A percentile compares a stretch with the other conserved stretches of the same genome.
Evolutionary conservation across 2,888 invertebrate genomes (phyloP).

Genomic region (Luffia ferchaultella): DNA sequence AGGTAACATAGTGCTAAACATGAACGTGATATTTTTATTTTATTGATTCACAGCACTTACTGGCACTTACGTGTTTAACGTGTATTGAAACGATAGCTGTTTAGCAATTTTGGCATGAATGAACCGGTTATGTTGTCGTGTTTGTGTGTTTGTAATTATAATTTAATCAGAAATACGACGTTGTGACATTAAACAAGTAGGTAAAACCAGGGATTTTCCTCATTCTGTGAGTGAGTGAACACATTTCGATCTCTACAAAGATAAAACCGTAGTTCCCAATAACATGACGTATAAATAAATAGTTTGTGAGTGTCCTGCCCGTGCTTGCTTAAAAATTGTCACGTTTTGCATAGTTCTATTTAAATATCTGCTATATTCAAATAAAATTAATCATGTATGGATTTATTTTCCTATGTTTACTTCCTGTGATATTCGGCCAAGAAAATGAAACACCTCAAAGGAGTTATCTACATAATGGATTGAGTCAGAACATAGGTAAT

Average conservation of each 20-base stretch:
- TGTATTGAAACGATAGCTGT: too few relatives aligned
- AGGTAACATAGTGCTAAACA: too few relatives aligned
- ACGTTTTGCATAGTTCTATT: background rate
- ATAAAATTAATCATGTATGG: background rate
- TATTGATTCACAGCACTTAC: too few relatives aligned
- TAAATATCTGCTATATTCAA: background rate
- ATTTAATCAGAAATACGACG: background rate
- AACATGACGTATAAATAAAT: background rate
- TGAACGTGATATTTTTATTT: too few relatives aligned
- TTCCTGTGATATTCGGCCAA: background rate
- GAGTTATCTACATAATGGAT: slow-evolving; percentile 13
- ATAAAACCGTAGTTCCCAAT: background rate
- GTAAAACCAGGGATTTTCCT: background rate
- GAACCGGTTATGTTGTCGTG: too few relatives aligned
- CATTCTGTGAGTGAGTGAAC: background rate
- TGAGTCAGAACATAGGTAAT: slow-evolving; percentile 45
- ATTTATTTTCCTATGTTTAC: background rate
- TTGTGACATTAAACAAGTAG: background rate
- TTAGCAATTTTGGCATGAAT: too few relatives aligned
- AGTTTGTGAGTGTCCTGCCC: background rate
- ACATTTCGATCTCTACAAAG: background rate
- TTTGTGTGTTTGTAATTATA: too few relatives aligned
- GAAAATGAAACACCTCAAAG: background rate
- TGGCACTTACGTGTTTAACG: too few relatives aligned
- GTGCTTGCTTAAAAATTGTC: background rate